Evolutionary conservation across 1,140 invertebrate genomes (phyloP).

Genomic region (Saccostrea cuccullata): DNA sequence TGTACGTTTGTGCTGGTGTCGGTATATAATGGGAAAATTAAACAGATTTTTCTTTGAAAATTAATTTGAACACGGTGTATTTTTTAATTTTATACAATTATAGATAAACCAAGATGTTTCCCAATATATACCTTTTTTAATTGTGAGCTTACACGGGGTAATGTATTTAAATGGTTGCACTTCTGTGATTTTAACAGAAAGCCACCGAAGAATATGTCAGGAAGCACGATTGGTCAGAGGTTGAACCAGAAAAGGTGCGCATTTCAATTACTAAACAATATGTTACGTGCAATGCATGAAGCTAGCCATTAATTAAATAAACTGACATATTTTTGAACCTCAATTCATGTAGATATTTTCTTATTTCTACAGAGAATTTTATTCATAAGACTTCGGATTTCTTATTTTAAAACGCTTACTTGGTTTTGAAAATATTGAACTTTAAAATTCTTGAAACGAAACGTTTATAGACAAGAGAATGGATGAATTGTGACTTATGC

Average conservation of each 20-base stretch:
- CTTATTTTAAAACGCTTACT: no score
- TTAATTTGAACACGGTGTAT: no score
- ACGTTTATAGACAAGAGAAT: background rate
- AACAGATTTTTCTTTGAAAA: no score
- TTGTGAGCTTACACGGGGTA: background rate
- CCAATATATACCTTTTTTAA: background rate
- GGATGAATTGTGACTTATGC: background rate
- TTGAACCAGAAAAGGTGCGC: conserved; percentile 41
- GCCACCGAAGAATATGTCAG: conserved; percentile 47
- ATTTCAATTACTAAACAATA: background rate
- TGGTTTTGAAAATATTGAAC: no score
- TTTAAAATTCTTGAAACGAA: no score
- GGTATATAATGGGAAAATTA: no score
- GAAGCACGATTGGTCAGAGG: conserved; percentile 53
- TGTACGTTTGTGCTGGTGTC: no score
- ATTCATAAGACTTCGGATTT: no score
- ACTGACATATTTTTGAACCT: background rate
- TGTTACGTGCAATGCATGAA: background rate
- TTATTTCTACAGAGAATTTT: no score
- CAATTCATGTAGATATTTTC: no score
- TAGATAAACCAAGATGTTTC: background rate
- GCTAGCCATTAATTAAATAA: background rate
- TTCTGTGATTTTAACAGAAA: conserved; percentile 42
- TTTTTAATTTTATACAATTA: no score
- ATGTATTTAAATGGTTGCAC: conserved; percentile 13